Evolutionary conservation across 2,797 vertebrate species (phyloP).

Genomic region (Eulemur coronatus): DNA sequence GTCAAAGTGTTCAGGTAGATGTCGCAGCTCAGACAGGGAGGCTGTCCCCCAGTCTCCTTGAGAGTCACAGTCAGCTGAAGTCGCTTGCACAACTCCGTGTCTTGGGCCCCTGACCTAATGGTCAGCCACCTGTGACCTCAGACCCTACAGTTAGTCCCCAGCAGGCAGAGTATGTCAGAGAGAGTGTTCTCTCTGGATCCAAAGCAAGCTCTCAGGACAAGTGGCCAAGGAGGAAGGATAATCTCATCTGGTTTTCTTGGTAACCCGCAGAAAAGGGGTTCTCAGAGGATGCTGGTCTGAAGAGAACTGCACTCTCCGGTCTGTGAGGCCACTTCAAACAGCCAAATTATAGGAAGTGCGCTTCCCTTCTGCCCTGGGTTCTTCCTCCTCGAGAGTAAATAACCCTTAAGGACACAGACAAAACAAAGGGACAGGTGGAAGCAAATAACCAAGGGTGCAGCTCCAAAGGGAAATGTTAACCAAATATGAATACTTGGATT

Average conservation of each 20-base stretch:
- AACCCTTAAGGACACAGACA: background rate
- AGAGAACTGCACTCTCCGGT: background rate
- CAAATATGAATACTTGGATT: background rate
- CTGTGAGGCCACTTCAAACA: background rate
- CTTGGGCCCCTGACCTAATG: background rate
- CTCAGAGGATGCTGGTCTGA: background rate
- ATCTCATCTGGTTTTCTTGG: background rate
- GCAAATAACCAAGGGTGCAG: background rate
- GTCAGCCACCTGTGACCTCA: background rate
- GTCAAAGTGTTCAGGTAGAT: background rate
- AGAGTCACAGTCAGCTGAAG: background rate
- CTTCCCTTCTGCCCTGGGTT: rapidly evolving
- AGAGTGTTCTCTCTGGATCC: background rate
- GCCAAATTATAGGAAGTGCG: background rate
- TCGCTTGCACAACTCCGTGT: background rate
- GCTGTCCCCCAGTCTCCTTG: background rate
- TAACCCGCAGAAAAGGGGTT: background rate
- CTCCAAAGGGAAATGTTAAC: background rate
- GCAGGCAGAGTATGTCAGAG: background rate
- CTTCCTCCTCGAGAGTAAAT: background rate
- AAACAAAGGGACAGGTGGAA: background rate
- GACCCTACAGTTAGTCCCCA: background rate
- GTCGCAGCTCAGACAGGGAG: background rate
- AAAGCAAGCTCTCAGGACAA: background rate
- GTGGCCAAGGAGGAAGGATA: background rate